Base-by-base conservation (phyloP, 2,113 vertebrate genomes). In the Tetrao urogallus region DNA sequence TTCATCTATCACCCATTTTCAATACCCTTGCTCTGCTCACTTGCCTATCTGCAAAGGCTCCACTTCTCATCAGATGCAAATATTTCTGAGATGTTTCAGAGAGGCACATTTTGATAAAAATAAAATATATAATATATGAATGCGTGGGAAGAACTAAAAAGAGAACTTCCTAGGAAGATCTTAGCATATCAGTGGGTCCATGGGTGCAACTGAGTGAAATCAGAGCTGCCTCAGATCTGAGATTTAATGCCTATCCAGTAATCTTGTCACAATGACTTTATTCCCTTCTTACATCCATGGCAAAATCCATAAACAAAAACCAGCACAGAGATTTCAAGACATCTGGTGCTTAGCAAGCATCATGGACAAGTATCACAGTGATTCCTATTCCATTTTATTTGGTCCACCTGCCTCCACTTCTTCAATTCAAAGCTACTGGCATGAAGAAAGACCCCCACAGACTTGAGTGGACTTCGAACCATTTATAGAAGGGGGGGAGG, bases 1-100 rank as follows among this genome's bases (percentile, higher is more conserved):
- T 27, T 90, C 88, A 88, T 94, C 77, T 74, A 3, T 80, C 90
- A 92, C 15, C 10, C 14, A 15, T 70, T 77, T 81, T 13, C 81
- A 94, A 88, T 28, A 74, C 17, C 52, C 61, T 75, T 86, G 30
- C 73, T 84, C 73, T 74, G 47, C 73, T 65, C 43, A 56, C 56
- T 88, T 63, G 81, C 83, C 34, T 76, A 40, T 69, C 38, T 81
- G 61, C 34, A 14, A 9, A 2, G 32, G 34, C 61, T 88, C 52
- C 38, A 15, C 32, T 2, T 7, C 85, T 86, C 38, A 15, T 22
- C 82, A 83, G 64, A 73, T 28, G 43, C 48, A 66, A 92, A 64
- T 38, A 20, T 48, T 56, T 45, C 69, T 45, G 42, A 50, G 15
- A 42, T 22, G 22, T 77, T 54, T 67, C 64, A 70, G 42, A 69